Conservation (phyloP, 2,113 vertebrate genomes). For the Pachyramphus minor region DNA sequence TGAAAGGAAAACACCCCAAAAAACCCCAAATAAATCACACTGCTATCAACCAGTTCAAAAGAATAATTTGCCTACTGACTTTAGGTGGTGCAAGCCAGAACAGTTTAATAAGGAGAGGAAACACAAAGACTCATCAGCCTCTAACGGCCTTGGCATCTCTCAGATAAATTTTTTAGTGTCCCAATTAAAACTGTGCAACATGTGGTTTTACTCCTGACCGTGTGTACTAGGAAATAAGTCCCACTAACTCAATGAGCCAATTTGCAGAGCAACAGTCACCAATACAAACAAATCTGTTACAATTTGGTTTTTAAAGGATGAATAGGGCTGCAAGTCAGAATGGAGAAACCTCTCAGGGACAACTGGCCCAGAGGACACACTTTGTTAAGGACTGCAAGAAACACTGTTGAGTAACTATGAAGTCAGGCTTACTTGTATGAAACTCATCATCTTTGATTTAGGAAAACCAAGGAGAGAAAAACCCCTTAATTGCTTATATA, state of each 20-base stretch:
- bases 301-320: neutral
- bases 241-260: neutral
- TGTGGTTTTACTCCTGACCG: neutral
- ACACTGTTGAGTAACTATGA: neutral
- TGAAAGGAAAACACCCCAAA: constrained; percentile 43
- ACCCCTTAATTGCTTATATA: constrained; percentile 7
- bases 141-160: neutral
- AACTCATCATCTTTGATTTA: constrained; percentile 33
- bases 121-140: neutral
- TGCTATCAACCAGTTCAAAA: neutral
- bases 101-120: neutral
- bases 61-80: neutral
- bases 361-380: neutral
- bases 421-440: neutral
- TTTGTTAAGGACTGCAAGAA: neutral
- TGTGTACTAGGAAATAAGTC: neutral
- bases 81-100: neutral
- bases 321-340: neutral
- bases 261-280: neutral
- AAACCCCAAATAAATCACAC: neutral
- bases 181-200: neutral
- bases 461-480: constrained; percentile 7
- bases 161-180: neutral
- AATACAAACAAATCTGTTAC: neutral
- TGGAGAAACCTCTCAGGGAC: neutral